Evolutionary conservation across 1,140 invertebrate genomes (phyloP).

Genomic region (Apis florea): DNA sequence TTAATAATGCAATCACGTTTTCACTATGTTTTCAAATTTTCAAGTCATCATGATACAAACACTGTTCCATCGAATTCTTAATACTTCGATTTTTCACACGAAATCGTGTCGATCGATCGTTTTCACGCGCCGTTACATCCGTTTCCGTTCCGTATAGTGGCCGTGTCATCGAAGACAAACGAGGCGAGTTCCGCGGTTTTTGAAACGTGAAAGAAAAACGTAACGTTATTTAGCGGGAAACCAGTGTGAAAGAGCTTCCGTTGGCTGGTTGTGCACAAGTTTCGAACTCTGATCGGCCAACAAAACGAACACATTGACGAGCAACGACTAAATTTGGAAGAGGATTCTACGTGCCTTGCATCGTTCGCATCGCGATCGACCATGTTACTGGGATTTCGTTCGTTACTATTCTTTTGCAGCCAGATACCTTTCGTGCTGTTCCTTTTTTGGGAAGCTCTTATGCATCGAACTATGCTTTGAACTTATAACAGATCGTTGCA

Average conservation of each 20-base stretch:
- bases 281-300: constrained; percentile 30
- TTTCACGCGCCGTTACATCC: constrained; percentile 12
- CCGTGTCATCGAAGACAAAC: not conserved
- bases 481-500: not conserved
- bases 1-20: too few relatives aligned
- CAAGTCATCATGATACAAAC: too few relatives aligned
- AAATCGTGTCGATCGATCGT: constrained; percentile 10
- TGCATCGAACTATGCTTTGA: not conserved
- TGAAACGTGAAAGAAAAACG: not conserved
- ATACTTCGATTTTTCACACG: not conserved
- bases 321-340: constrained; percentile 49
- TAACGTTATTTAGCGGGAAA: not conserved
- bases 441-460: not conserved
- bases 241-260: not conserved
- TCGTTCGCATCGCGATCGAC: constrained; percentile 14
- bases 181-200: not conserved
- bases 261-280: not conserved
- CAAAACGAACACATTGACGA: constrained; percentile 36
- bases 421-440: not conserved
- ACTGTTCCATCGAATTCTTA: too few relatives aligned
- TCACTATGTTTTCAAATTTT: too few relatives aligned
- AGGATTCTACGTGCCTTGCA: constrained; percentile 19
- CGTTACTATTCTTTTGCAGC: constrained; percentile 1
- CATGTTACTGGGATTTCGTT: constrained; percentile 25
- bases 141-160: not conserved